phyloP scores from a whole-genome alignment of 2,888 invertebrate genomes.

The Macrosoma leucophasiata region DNA sequence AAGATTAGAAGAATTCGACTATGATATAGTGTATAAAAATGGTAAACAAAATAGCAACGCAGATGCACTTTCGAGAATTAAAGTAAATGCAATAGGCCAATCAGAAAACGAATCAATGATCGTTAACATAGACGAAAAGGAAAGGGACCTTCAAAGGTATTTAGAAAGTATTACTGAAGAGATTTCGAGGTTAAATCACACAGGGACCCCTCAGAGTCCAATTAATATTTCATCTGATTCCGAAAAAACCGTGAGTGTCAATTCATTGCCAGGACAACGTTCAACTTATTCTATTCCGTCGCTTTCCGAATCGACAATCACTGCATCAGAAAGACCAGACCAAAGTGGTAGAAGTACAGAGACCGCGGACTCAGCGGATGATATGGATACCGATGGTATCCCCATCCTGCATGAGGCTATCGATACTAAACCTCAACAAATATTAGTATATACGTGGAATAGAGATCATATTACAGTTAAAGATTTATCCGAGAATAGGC shows the following conservation, averaged over 20 bases:
- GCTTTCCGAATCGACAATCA: too few species aligned
- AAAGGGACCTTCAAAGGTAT: too few species aligned
- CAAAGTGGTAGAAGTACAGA: background rate
- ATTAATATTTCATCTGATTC: too few species aligned
- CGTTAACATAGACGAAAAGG: constrained; percentile 13
- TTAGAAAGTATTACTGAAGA: constrained; percentile 1
- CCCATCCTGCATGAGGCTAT: constrained; percentile 12
- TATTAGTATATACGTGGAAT: constrained; percentile 13
- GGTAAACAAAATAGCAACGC: constrained; percentile 18
- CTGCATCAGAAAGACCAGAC: constrained; percentile 1
- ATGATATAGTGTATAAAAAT: constrained; percentile 12
- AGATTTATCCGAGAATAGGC: constrained; percentile 9
- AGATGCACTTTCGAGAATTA: constrained; percentile 18
- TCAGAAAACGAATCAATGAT: constrained; percentile 8
- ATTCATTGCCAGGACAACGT: too few species aligned
- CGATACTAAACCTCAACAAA: constrained; percentile 22
- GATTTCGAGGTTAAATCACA: too few species aligned
- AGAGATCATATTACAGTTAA: constrained; percentile 12
- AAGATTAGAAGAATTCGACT: too few species aligned
- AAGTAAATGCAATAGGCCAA: constrained; percentile 7
- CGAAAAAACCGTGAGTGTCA: too few species aligned
- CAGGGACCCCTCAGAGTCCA: constrained; percentile 1
- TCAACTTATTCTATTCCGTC: too few species aligned
- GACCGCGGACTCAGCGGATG: constrained; percentile 5
- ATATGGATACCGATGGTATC: constrained; percentile 7